Conservation (phyloP, 1,140 invertebrate species). For the honey bee (Apis mellifera) region DNA sequence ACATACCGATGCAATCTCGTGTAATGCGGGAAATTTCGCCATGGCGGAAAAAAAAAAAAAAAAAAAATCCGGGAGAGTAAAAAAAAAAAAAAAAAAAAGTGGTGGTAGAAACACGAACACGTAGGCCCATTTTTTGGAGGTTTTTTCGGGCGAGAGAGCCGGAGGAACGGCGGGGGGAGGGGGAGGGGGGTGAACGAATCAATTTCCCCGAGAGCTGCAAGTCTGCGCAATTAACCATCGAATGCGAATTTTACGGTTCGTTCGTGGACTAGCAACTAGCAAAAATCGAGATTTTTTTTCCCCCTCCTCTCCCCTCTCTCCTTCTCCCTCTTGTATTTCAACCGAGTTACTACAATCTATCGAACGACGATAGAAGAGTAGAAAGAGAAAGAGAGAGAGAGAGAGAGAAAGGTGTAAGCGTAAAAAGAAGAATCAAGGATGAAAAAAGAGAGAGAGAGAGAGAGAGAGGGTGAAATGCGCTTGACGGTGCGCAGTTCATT, state of each 20-base stretch:
- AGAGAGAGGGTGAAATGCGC: slow-evolving; percentile 14
- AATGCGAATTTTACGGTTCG: slow-evolving; percentile 39
- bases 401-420: too few relatives aligned
- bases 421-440: not conserved
- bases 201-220: slow-evolving; percentile 8
- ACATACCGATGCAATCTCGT: not conserved
- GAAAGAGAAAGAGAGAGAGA: not conserved
- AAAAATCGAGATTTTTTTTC: slow-evolving; percentile 27
- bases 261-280: slow-evolving; percentile 20
- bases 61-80: not conserved
- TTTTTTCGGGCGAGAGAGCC: not conserved
- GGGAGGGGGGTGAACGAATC: slow-evolving; percentile 19
- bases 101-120: not conserved
- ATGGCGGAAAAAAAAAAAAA: not conserved
- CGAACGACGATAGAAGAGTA: not conserved
- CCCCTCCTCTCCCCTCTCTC: too few relatives aligned
- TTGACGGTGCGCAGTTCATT: slow-evolving; percentile 49
- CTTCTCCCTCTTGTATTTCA: not conserved
- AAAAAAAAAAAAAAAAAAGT: not conserved
- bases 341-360: slow-evolving; percentile 26
- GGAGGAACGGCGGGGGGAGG: not conserved
- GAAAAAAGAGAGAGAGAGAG: not conserved
- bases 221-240: slow-evolving; percentile 39
- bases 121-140: not conserved
- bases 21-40: slow-evolving; percentile 4